Base-by-base conservation (phyloP, 2,888 invertebrate species). In the Scaptodrosophila latifasciaeformis region DNA sequence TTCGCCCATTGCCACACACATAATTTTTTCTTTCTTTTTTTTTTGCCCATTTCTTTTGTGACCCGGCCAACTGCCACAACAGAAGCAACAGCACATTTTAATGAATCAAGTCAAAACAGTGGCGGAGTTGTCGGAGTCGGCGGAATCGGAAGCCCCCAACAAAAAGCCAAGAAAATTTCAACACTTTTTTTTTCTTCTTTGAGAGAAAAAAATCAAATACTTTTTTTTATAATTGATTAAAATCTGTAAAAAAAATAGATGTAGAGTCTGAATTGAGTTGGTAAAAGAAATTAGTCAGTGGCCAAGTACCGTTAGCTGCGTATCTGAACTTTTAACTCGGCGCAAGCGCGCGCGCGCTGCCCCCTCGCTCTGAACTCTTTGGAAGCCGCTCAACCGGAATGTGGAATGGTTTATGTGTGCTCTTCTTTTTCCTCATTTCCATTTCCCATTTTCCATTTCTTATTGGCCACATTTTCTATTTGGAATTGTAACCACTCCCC, bases 41-140 rank as follows among this genome's bases (percentile, higher is more conserved):
- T 19, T 50, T 47, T 49, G 19, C 49, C 30, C 55, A 59, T 65
- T 67, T 65, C 64, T 66, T 67, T 67, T 66, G 60, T 66, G 50
- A 67, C 60, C 68, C 64, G 61, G 34, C 34, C 31, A 54, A 44
- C 13, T 35, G 34, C 27, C 18, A 17, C 18, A 29, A 49, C 30
- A 13, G 13, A 63, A 61, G 56, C 39, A 49, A 43, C 59, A 50
- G 43, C 40, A 55, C 51, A 65, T 56, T 46, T 53, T 59, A 67
- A 67, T 63, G 52, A 67, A 59, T 49, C 50, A 49, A 53, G 49
- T 35, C 63, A 55, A 64, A 63, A 52, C 55, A 50, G 35, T 13
- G 34, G 30, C 30, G 63, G n/a, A n/a, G n/a, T n/a, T n/a, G n/a
- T n/a, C n/a, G n/a, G n/a, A n/a, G n/a, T n/a, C n/a, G n/a, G n/a